Conservation (phyloP, 2,797 vertebrate genomes). For the Buphagus erythrorhynchus region DNA sequence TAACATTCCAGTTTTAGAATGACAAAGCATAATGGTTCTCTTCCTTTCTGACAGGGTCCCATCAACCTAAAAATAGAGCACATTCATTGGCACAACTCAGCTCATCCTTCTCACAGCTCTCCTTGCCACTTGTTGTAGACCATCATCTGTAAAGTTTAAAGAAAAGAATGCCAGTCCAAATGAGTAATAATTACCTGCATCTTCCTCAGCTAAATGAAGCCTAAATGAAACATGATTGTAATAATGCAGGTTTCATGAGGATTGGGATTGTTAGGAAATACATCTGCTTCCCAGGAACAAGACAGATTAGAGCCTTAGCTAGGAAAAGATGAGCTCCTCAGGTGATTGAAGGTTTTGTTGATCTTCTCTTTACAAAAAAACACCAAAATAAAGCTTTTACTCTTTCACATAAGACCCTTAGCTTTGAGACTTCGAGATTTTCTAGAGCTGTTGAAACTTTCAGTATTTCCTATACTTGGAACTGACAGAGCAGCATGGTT, state of each 20-base stretch:
- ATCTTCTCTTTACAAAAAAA: neutral
- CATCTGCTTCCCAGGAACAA: neutral
- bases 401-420: neutral
- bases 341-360: neutral
- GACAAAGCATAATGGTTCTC: constrained; percentile 14
- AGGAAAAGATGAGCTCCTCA: neutral
- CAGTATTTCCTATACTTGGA: neutral
- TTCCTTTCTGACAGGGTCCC: constrained; percentile 1
- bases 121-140: neutral
- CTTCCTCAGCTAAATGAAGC: constrained; percentile 14
- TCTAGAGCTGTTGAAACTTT: neutral
- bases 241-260: constrained; percentile 8
- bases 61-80: neutral
- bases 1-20: neutral
- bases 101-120: neutral
- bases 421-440: neutral
- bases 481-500: neutral
- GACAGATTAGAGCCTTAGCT: neutral
- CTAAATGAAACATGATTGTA: neutral
- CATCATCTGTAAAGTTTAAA: neutral
- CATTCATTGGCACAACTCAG: neutral
- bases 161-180: constrained; percentile 22
- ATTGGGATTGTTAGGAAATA: neutral
- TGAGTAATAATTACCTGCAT: constrained; percentile 1
- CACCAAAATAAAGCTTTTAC: neutral